phyloP scores from a whole-genome alignment of 2,888 invertebrate genomes.

The Acanthosepion esculentum region DNA sequence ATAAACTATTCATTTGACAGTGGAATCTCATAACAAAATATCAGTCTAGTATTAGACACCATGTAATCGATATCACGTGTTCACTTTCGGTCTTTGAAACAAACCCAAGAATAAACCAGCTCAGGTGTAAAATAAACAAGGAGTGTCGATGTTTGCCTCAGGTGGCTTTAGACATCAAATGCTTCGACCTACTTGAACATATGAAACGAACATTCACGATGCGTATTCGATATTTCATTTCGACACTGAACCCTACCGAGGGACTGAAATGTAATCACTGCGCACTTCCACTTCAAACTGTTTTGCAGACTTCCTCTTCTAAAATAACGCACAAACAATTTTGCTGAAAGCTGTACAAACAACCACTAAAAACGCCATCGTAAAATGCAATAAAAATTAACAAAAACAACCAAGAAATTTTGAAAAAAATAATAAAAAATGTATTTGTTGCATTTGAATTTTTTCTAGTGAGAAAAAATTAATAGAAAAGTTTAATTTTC shows the following conservation, averaged over 20 bases:
- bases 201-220: neutral
- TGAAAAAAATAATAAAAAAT: too few relatives aligned
- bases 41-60: neutral
- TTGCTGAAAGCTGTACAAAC: neutral
- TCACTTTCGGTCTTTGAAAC: neutral
- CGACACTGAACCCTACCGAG: neutral
- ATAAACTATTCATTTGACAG: neutral
- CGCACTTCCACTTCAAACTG: neutral
- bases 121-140: neutral
- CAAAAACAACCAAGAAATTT: neutral
- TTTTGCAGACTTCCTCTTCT: conserved; percentile 22
- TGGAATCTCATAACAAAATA: neutral
- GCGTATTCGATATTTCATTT: neutral
- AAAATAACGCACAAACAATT: neutral
- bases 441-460: too few relatives aligned
- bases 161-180: neutral
- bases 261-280: neutral
- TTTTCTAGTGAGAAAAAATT: too few relatives aligned
- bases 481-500: too few relatives aligned
- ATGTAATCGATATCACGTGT: neutral
- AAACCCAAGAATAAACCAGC: neutral
- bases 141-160: neutral
- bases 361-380: neutral
- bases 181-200: neutral
- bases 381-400: neutral